phyloP scores from a whole-genome alignment of 2,113 vertebrate genomes.

The Hemiprocne comata region DNA sequence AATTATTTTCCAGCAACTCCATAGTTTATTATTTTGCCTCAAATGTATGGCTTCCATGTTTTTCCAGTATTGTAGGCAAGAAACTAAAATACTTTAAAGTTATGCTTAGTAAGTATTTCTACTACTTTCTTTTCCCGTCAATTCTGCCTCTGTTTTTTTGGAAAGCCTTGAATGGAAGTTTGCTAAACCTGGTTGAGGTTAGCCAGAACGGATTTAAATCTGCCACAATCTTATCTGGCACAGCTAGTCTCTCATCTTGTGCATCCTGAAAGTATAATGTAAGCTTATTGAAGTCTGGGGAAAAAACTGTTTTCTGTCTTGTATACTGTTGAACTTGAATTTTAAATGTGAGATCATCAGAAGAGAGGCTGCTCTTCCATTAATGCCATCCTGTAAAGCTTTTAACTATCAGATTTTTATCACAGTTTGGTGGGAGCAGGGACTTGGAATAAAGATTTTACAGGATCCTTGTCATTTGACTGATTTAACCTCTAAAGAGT shows the following conservation, averaged over 20 bases:
- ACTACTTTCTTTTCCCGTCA: neutral
- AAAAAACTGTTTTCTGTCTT: neutral
- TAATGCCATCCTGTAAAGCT: neutral
- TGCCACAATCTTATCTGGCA: neutral
- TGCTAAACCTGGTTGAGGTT: neutral
- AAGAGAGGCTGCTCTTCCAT: neutral
- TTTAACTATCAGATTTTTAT: neutral
- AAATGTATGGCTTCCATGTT: neutral
- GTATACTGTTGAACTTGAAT: neutral
- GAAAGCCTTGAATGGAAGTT: neutral
- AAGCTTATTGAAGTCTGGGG: neutral
- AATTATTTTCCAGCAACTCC: neutral
- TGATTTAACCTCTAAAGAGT: neutral
- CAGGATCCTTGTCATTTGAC: neutral
- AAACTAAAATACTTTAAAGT: neutral
- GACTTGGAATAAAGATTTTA: neutral
- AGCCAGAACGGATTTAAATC: neutral
- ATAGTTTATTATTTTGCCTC: neutral
- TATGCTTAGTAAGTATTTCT: neutral
- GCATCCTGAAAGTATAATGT: neutral
- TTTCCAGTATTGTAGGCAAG: neutral
- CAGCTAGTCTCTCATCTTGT: neutral
- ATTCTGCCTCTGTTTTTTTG: neutral
- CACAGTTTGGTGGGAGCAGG: neutral
- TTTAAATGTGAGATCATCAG: neutral